These are phyloP conservation scores for Beris chalybata DNA, from an alignment of 2,888 invertebrate species.

Conservation along the genomic window DNA sequence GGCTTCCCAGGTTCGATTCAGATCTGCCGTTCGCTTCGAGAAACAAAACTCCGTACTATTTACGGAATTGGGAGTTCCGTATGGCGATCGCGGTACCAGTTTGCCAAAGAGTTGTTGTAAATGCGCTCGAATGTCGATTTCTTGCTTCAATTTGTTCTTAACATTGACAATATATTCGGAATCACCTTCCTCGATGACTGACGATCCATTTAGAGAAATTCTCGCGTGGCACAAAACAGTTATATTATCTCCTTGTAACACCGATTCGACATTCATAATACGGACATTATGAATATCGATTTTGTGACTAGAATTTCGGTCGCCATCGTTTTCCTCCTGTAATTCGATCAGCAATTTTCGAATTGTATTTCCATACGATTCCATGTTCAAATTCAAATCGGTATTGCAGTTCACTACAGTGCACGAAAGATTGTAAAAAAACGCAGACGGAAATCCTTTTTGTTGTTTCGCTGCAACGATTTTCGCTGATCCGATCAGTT, in stretches of 20 bases:
- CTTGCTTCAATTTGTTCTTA: conserved; percentile 46
- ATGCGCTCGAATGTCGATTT: conserved; percentile 22
- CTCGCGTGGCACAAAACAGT: conserved; percentile 44
- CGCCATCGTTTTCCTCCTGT: conserved; percentile 40
- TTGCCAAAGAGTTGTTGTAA: conserved; percentile 26
- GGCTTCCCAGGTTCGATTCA: conserved; percentile 42
- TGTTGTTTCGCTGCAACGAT: conserved; percentile 57
- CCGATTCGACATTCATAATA: conserved; percentile 59
- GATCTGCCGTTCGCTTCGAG: conserved; percentile 41
- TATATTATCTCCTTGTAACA: conserved; percentile 33
- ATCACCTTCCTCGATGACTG: conserved; percentile 56
- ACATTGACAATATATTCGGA: conserved; percentile 52
- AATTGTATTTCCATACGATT: conserved; percentile 33
- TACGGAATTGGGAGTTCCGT: conserved; percentile 39
- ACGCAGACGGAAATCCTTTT: conserved; percentile 48
- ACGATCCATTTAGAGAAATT: conserved; percentile 11
- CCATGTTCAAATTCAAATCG: conserved; percentile 27
- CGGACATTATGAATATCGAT: conserved; percentile 55
- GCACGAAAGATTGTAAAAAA: conserved; percentile 47
- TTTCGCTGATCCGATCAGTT: conserved; percentile 58
- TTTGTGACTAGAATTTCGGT: conserved; percentile 29
- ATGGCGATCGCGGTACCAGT: conserved; percentile 22
- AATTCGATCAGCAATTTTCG: conserved; percentile 37
- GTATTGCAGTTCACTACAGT: conserved; percentile 12
- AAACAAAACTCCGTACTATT: conserved; percentile 51